Evolutionary conservation across 2,113 vertebrate genomes (phyloP).

Genomic region (Nibea albiflora): DNA sequence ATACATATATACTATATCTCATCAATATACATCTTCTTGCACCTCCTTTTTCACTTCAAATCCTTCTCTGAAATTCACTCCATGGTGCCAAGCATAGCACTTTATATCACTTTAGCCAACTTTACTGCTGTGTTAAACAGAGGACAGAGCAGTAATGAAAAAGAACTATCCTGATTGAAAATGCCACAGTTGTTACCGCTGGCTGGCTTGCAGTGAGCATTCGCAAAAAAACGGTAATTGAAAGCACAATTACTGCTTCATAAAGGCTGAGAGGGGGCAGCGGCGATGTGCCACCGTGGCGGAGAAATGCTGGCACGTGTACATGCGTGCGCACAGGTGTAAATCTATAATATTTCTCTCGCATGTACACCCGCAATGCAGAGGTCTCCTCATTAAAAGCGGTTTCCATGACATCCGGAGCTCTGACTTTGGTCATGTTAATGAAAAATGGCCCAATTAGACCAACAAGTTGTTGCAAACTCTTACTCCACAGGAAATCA

Average conservation of each 20-base stretch:
- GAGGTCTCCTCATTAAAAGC: slow-evolving; percentile 37
- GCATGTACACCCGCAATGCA: background rate
- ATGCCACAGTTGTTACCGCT: slow-evolving; percentile 38
- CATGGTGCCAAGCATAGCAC: slow-evolving; percentile 12
- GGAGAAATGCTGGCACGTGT: background rate
- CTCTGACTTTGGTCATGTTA: slow-evolving; percentile 30
- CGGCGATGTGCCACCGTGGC: background rate
- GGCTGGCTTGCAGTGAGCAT: slow-evolving; percentile 4
- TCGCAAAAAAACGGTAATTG: slow-evolving; percentile 41
- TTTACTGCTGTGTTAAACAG: slow-evolving; percentile 52
- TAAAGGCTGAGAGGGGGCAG: slow-evolving; percentile 20
- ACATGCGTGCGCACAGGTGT: background rate
- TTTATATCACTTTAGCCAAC: slow-evolving; percentile 54
- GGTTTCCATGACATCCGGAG: slow-evolving; percentile 39
- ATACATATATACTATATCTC: background rate
- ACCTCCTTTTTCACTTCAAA: background rate
- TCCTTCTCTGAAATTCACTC: slow-evolving; percentile 13
- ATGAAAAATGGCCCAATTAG: slow-evolving; percentile 46
- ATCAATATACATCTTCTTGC: background rate
- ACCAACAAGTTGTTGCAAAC: slow-evolving; percentile 32
- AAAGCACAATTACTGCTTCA: slow-evolving; percentile 31
- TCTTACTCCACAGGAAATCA: slow-evolving; percentile 8
- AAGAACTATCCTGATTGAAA: slow-evolving; percentile 51
- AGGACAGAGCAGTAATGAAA: slow-evolving; percentile 53
- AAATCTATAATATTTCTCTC: background rate